Evolutionary conservation across 1,140 invertebrate genomes (phyloP), one percentile per base, ranked within the genome.

Genomic region (Pseudomyrmex sp.): DNA sequence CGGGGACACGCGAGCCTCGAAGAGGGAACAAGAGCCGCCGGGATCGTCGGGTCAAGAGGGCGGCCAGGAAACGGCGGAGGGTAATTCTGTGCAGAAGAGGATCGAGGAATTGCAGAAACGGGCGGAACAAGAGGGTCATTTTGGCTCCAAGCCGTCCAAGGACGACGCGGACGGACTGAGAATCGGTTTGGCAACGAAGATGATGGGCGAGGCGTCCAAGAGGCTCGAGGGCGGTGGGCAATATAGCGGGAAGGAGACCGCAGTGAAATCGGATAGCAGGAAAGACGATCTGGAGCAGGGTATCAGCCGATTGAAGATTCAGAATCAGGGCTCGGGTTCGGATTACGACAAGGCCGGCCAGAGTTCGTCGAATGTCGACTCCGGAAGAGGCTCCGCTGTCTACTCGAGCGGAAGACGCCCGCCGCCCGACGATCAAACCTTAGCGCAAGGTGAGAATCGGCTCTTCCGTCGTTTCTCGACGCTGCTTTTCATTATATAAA

Each of bases 331-430:
- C 12, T 95, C 95, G 5, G 95, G 94, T n/a, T 96, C 95, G 90
- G 96, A 97, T 95, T 97, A 97, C 88, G 96, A 97, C 89, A 97
- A 97, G 92, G 95, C 96, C 61, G 96, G 96, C 50, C 96, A 96
- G 85, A 95, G 94, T 80, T 96, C 96, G 0, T 97, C 96, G 1
- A 96, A 96, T 89, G 96, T 96, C 15, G 97, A 97, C 93, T 97
- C 97, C 3, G 97, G 97, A 13, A 95, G 97, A 89, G 97, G 97
- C 20, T 97, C 96, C 88, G 96, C 96, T 13, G 96, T 96, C 62
- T 97, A 97, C 92, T 97, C 96, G 13, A 97, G 96, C 89, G 96
- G 96, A 1, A 93, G 96, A 79, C 91, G 96, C 88, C 95, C 95
- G 2, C 91, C 91, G 13, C 91, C 92, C 0, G 92, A 94, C 35